Evolutionary conservation across 2,113 vertebrate genomes (phyloP), one percentile per base, ranked within the genome.

Genomic region (Cryptomyrus ogoouensis): DNA sequence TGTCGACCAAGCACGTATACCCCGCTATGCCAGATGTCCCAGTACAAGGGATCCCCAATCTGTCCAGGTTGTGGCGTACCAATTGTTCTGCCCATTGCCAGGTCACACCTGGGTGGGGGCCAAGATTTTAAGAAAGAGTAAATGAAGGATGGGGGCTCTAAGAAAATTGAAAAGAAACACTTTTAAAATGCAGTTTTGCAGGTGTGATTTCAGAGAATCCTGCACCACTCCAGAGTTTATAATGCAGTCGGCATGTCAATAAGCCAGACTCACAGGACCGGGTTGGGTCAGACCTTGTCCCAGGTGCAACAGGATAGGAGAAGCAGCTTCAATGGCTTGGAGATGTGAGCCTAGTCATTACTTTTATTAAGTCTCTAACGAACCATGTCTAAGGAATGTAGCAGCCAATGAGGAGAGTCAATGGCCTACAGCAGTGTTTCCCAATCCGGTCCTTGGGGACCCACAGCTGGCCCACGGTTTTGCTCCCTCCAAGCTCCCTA

Each of bases 71-170:
- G 3, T 31, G 21, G 83, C 35, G 46, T 66, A 83, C 87, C 86
- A 70, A 89, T 94, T 92, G 92, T 92, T 93, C 93, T 93, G 93
- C 94, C 94, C 93, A 93, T 91, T 92, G 91, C 91, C 91, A 90
- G 92, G 93, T 93, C 91, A 92, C 88, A 93, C 91, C 93, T 94
- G 94, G 93, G 93, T 86, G 86, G 92, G 91, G 90, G 94, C 94
- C 94, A 95, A 93, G 90, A 90, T 90, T 90, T 83, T 95, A 94
- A 95, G 91, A 93, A 92, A 93, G 92, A 93, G 94, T 95, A 95
- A 94, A 95, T 95, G 94, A 91, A 92, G 87, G 70, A 27, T 90
- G 89, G 90, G 91, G 44, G 89, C 92, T 70, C 8, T 31, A 31
- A 31, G n/a, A 31, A 70, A 70, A 70, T 13, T 31, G n/a, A 31